Base-by-base conservation (phyloP, 2,888 invertebrate genomes). In the Panorpa germanica region DNA sequence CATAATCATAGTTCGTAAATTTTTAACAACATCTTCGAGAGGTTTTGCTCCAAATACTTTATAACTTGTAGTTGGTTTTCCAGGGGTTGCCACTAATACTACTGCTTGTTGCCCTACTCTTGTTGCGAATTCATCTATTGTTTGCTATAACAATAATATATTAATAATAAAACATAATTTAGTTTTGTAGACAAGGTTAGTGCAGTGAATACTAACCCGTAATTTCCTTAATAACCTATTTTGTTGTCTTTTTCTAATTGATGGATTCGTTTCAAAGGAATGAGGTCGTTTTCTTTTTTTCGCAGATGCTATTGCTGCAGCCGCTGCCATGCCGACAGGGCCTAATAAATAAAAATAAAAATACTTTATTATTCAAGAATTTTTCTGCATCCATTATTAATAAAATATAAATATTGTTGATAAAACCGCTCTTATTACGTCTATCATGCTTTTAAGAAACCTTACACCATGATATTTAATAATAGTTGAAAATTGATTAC, bases 31-130 rank as follows among this genome's bases (percentile, higher is more conserved):
- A 63, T 86, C 90, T 58, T 95, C 93, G 12, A 95, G 59, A 7
- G 95, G 95, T 56, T 93, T 93, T 37, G 93, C 93, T 13, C 93
- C 85, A 52, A 93, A 93, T 40, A 91, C 91, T 56, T 91, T 86
- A 59, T 88, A 95, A 49, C 88, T 86, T 34, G 88, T 86, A 57
- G 83, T 85, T 40, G 90, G 83, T 58, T 93, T 91, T 28, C 93
- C 91, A 1, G 95, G 93, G 14, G 91, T 93, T 28, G 91, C 91
- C 34, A 93, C 88, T 46, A 95, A 60, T 28, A 95, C 91, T 32
- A 95, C 77, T 1, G 95, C 95, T 55, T 95, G 95, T 50, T 95
- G 93, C 2, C 95, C 95, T 31, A 95, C 93, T 41, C 93, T 66
- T 1, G 91, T 91, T 33, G 91, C 88, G 58, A 93, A 95, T 56